phyloP scores from a whole-genome alignment of 2,113 vertebrate species.

The Pteruthius melanotis region DNA sequence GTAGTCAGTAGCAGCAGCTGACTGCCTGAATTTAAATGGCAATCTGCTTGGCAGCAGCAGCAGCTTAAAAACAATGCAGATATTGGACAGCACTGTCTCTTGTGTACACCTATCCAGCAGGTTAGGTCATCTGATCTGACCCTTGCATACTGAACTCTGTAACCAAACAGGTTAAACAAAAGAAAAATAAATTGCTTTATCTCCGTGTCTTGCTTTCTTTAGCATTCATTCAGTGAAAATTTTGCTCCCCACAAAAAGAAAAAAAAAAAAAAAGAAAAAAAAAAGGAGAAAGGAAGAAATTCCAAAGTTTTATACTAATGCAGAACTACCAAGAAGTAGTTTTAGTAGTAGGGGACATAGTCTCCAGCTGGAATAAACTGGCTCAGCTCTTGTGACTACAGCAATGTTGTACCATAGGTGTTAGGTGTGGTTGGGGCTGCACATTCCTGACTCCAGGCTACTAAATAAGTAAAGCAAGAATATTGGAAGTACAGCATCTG shows the following conservation, averaged over 20 bases:
- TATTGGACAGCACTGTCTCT: background rate
- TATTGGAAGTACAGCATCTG: background rate
- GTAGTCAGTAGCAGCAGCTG: background rate
- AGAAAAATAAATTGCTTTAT: background rate
- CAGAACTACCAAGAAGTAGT: background rate
- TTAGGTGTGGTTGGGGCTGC: background rate
- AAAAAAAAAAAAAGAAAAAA: background rate
- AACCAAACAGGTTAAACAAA: background rate
- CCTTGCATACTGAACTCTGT: background rate
- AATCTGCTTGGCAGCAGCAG: background rate
- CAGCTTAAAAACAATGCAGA: background rate
- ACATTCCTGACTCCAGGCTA: background rate
- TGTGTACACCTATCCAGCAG: background rate
- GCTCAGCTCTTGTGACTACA: background rate
- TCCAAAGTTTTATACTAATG: background rate
- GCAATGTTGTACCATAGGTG: background rate
- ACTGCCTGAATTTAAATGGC: background rate
- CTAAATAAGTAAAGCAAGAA: background rate
- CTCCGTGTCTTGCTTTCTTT: background rate
- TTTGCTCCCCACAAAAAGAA: background rate
- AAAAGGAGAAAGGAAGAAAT: fast-evolving
- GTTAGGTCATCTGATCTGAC: background rate
- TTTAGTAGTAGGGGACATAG: background rate
- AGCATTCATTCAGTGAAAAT: background rate
- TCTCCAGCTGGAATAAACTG: background rate